Base-by-base conservation (phyloP, 1,140 invertebrate genomes). In the Amyelois transitella region DNA sequence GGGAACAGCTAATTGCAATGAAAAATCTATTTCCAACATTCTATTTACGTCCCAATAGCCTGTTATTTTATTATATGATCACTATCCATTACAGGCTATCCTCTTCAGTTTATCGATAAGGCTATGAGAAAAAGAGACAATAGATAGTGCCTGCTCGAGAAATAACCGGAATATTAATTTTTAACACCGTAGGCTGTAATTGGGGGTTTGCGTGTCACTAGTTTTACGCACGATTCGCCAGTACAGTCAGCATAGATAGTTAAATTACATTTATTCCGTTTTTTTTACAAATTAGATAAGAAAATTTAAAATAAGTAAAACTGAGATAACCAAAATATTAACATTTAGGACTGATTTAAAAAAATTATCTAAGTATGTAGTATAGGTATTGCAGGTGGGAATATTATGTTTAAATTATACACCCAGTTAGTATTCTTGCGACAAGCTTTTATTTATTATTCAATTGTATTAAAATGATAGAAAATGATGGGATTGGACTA, bases 131-230 rank as follows among this genome's bases (percentile, higher is more conserved):
- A 47, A 53, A 28, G 22, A 18, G 32, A 48, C 51, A 53, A 53
- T 45, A 28, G 43, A 45, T 45, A 44, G 38, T 52, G 17, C 21
- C 18, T 17, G 51, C 21, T 5, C 32, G 19, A 0, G 18, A 38
- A 38, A 38, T 38, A 38, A 38, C n/a, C n/a, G 32, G 32, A 49
- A 60, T 62, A 75, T 76, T 73, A 76, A 73, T 76, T 78, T 80
- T 81, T 81, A 81, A 78, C 73, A 67, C 64, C 50, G 45, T 38
- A 19, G 43, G 54, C 55, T 48, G 66, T 78, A 81, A 81, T 81
- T 75, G 69, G 64, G 48, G 64, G 65, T 70, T 76, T 60, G 77
- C 77, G 77, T 77, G 75, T 66, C 51, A 53, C 14, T 55, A 55
- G 59, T 45, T 72, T 62, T 69, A 73, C 74, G 72, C 66, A 75